phyloP scores from a whole-genome alignment of 1,140 invertebrate species.

The Formica exsecta region DNA sequence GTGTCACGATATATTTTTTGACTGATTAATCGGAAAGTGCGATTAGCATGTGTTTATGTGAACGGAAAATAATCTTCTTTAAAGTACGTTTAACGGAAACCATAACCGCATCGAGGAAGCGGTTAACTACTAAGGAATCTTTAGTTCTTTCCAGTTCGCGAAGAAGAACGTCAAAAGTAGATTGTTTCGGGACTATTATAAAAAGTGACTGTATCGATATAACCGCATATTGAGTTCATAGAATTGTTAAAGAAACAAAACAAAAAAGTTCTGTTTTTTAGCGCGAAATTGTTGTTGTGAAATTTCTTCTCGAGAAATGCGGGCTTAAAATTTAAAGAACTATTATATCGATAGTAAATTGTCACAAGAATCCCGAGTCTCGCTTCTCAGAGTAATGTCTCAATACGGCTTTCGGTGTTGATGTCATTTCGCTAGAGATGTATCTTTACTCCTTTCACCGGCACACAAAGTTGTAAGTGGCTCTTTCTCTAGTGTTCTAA shows the following conservation, averaged over 20 bases:
- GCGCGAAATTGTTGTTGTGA: background rate
- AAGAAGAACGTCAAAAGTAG: background rate
- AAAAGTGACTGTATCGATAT: background rate
- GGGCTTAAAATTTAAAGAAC: conserved; percentile 14
- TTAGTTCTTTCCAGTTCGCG: background rate
- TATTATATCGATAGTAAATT: too few species aligned
- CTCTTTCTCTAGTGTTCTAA: conserved; percentile 27
- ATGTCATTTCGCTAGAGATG: conserved; percentile 23
- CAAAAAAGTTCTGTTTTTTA: background rate
- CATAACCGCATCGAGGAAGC: conserved; percentile 44
- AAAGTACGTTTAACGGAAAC: conserved; percentile 21
- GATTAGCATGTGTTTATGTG: background rate
- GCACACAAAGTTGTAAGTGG: conserved; percentile 48
- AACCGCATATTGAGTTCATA: background rate
- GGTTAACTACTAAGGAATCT: conserved; percentile 32
- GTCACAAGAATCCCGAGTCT: background rate
- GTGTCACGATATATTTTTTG: background rate
- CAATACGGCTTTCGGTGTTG: conserved; percentile 2
- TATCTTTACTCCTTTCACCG: conserved; percentile 22
- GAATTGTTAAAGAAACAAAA: background rate
- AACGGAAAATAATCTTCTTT: background rate
- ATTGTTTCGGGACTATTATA: background rate
- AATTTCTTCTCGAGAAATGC: background rate
- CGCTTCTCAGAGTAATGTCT: conserved; percentile 19
- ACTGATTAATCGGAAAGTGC: background rate